Conservation (phyloP, 2,888 invertebrate genomes). For the Diaperis boleti region DNA sequence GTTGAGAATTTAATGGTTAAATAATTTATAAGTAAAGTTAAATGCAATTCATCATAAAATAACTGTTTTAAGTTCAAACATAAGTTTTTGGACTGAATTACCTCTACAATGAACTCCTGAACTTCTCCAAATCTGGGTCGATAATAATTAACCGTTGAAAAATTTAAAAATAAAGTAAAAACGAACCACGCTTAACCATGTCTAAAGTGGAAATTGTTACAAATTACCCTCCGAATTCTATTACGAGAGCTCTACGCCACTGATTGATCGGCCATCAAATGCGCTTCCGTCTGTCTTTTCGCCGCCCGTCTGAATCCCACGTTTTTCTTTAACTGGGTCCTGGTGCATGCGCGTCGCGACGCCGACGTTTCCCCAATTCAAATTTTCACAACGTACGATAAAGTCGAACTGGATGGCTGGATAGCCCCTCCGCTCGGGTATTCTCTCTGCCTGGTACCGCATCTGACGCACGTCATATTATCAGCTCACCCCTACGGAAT, state of each 20-base stretch:
- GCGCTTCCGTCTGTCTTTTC: not conserved
- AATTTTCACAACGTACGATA: slow-evolving; percentile 39
- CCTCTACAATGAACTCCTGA: too few relatives aligned
- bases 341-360: slow-evolving; percentile 49
- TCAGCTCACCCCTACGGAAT: slow-evolving; percentile 18
- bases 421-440: slow-evolving; percentile 55
- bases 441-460: slow-evolving; percentile 61
- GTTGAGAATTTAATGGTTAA: too few relatives aligned
- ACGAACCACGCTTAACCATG: too few relatives aligned
- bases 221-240: not conserved
- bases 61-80: too few relatives aligned
- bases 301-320: not conserved
- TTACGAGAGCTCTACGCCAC: not conserved
- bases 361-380: slow-evolving; percentile 49
- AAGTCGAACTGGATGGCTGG: slow-evolving; percentile 69
- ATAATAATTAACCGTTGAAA: too few relatives aligned
- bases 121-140: too few relatives aligned
- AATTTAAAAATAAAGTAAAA: too few relatives aligned
- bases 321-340: slow-evolving; percentile 2
- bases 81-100: too few relatives aligned
- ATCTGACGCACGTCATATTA: slow-evolving; percentile 34
- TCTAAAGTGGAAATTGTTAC: too few relatives aligned
- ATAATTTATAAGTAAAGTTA: too few relatives aligned
- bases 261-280: slow-evolving; percentile 7
- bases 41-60: too few relatives aligned